Percentiles rank a stretch among this genome's conserved stretches.
These are phyloP conservation scores for Heliconius erato DNA, from an alignment of 2,888 invertebrate genomes.

Conservation along the genomic window DNA sequence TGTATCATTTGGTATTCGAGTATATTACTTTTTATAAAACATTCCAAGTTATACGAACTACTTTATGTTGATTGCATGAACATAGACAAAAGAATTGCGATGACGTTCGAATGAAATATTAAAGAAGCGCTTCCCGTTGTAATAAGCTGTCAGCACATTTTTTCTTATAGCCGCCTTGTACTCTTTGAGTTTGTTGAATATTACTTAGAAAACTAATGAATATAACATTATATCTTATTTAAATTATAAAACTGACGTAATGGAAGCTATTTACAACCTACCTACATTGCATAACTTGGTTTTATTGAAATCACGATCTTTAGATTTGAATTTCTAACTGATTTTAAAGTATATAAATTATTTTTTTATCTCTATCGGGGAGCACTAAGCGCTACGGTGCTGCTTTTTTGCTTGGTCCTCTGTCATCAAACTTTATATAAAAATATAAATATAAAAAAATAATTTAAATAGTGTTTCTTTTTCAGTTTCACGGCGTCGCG, in stretches of 20 bases:
- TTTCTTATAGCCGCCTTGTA: conserved; percentile 18
- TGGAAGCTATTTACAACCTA: neutral
- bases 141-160: conserved; percentile 32
- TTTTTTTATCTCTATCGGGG: too few species aligned
- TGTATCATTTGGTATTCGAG: neutral
- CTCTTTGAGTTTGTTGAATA: conserved; percentile 12
- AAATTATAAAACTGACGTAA: neutral
- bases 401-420: too few species aligned
- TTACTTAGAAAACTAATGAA: conserved; percentile 6
- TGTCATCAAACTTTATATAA: too few species aligned
- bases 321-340: neutral
- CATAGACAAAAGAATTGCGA: conserved; percentile 26
- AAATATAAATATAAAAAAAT: neutral
- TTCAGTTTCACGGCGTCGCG: too few species aligned
- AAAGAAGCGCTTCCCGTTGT: conserved; percentile 27
- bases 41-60: neutral
- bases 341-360: too few species aligned
- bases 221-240: neutral
- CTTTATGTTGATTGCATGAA: conserved; percentile 22
- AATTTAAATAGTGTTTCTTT: too few species aligned
- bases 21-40: neutral
- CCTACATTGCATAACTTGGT: neutral
- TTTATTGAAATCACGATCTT: neutral
- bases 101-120: conserved; percentile 32
- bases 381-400: too few species aligned